Evolutionary conservation across 2,797 vertebrate species (phyloP).

Genomic region (Chrysolophus pictus): DNA sequence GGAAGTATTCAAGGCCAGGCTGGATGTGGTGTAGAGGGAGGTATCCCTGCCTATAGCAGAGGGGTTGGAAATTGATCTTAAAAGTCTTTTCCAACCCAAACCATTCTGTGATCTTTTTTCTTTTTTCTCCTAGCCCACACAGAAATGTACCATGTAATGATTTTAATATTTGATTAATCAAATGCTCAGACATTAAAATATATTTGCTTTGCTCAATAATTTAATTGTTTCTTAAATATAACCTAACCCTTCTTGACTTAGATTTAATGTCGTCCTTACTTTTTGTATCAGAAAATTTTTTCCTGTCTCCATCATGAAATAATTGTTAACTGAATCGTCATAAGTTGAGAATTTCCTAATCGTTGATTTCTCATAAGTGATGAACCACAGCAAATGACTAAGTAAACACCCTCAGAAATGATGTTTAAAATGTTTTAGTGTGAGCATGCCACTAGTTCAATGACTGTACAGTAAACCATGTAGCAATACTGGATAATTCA

Average conservation of each 20-base stretch:
- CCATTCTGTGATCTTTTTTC: background rate
- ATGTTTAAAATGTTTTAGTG: background rate
- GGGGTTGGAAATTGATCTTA: no score
- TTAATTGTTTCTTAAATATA: background rate
- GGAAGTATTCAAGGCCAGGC: no score
- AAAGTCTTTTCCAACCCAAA: no score
- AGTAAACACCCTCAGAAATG: background rate
- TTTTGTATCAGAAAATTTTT: background rate
- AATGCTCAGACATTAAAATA: background rate
- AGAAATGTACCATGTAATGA: background rate
- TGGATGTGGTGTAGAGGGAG: no score
- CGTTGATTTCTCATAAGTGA: slow-evolving; percentile 24
- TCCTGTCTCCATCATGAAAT: background rate
- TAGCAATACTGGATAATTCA: background rate
- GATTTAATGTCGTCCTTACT: background rate
- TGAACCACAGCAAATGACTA: background rate
- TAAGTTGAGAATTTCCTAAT: no score
- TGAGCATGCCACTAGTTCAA: background rate
- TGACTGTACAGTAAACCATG: background rate
- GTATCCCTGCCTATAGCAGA: no score
- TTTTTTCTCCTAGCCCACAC: background rate
- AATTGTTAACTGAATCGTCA: background rate
- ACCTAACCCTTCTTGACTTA: background rate
- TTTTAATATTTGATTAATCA: background rate
- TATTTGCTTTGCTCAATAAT: background rate